Percentiles rank a stretch among this genome's conserved stretches.
phyloP scores from a whole-genome alignment of 2,888 invertebrate species.

The Perdita meconis region DNA sequence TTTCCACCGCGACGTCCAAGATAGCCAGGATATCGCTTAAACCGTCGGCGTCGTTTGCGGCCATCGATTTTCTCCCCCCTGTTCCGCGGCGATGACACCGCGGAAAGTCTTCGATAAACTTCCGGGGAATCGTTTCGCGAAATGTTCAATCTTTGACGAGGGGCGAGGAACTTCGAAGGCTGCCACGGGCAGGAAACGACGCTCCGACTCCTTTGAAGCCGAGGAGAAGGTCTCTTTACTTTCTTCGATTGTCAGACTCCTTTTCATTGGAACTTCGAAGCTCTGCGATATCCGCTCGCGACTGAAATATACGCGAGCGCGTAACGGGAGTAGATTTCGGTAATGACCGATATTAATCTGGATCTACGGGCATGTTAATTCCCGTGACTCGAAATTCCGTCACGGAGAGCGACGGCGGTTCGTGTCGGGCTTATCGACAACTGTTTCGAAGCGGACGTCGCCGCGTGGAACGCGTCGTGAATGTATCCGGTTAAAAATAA shows the following conservation, averaged over 20 bases:
- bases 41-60: constrained; percentile 52
- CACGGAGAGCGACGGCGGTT: no score
- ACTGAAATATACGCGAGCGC: no score
- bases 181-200: background rate
- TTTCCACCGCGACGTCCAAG: constrained; percentile 32
- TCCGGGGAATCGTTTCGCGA: constrained; percentile 24
- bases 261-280: background rate
- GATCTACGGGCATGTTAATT: no score
- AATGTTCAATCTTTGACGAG: constrained; percentile 27
- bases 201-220: background rate
- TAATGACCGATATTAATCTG: no score
- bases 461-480: constrained; percentile 48
- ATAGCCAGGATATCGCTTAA: constrained; percentile 38
- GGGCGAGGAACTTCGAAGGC: constrained; percentile 15
- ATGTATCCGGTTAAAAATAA: constrained; percentile 67
- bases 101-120: constrained; percentile 34
- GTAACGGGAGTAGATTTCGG: no score
- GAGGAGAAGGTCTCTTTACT: background rate
- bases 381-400: no score
- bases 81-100: constrained; percentile 5
- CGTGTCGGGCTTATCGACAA: constrained; percentile 37
- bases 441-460: constrained; percentile 37
- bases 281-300: no score
- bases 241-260: background rate
- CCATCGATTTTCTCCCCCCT: constrained; percentile 61